Evolutionary conservation across 2,888 invertebrate species (phyloP).

Genomic region (Formica aserva): DNA sequence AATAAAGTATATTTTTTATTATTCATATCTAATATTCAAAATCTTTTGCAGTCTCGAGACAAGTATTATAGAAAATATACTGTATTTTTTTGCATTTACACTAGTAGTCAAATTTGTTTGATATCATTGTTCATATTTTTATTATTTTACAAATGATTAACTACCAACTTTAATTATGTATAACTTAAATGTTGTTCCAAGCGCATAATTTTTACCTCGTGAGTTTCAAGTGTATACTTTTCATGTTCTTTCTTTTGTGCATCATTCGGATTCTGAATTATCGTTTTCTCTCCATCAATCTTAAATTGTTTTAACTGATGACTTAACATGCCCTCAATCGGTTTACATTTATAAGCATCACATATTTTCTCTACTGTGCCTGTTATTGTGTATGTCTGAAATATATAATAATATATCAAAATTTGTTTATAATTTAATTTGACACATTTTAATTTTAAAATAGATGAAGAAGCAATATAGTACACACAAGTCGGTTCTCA

Average conservation of each 20-base stretch:
- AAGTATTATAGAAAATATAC: too few relatives aligned
- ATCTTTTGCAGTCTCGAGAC: too few relatives aligned
- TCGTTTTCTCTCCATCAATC: constrained; percentile 99
- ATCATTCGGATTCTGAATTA: constrained; percentile 98
- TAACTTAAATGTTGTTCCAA: constrained; percentile 89
- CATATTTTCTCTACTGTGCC: constrained; percentile 97
- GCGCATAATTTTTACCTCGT: constrained; percentile 98
- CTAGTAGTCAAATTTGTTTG: too few relatives aligned
- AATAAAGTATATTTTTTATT: too few relatives aligned
- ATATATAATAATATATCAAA: constrained; percentile 53
- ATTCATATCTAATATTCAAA: too few relatives aligned
- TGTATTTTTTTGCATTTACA: too few relatives aligned
- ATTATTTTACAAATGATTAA: background rate
- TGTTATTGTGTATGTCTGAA: constrained; percentile 95
- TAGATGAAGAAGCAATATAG: background rate
- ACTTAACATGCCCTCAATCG: constrained; percentile 98
- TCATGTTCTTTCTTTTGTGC: constrained; percentile 99
- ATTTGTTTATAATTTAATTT: background rate
- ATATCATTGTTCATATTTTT: background rate
- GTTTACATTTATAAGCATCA: constrained; percentile 97
- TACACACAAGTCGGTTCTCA: background rate
- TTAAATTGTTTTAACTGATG: constrained; percentile 98
- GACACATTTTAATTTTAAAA: background rate
- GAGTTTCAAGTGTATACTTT: constrained; percentile 97
- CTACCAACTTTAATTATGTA: background rate